Evolutionary conservation across 2,797 vertebrate species (phyloP), one percentile per base, ranked within the genome.

Genomic region (Australoheros facetus): DNA sequence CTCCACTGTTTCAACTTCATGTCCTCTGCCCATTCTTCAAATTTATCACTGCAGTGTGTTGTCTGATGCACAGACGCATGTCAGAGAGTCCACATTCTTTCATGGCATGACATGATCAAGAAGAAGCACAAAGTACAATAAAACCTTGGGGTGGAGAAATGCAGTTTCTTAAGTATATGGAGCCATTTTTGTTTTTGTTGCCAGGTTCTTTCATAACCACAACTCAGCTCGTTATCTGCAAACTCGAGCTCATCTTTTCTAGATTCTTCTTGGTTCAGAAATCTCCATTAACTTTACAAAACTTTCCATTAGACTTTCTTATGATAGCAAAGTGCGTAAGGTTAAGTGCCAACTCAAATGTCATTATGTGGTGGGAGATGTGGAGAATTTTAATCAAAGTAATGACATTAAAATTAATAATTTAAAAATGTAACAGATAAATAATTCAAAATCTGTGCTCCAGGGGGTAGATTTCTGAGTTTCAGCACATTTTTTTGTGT

Each of bases 401-500:
- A 84, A 80, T 78, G 80, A 89, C 87, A 91, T 79, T 83, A 69
- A 87, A 83, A 87, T 89, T 13, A 89, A 89, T 85, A 71, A 91
- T 92, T 88, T 17, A 88, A 82, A 88, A 84, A 81, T 82, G 59
- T 64, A 82, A 79, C 55, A 32, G 71, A 74, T 92, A 10, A 92
- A 93, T 91, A 82, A 90, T 90, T 89, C 14, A 89, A 73, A 72
- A 21, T 37, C 4, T 54, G 1, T 19, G 53, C 85, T 81, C 79
- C 70, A 1, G 60, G 75, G 69, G 75, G 60, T n/a, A 7, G 26
- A 73, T 51, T 88, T 88, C 16, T 66, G 77, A 83, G 73, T 81
- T 88, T 86, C 75, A 86, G 87, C 83, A 85, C 55, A 70, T 85
- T 83, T 80, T 57, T 74, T 57, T 74, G 23, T 71, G 54, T 14